A percentile compares a stretch with the other conserved stretches of the same genome.
phyloP scores from a whole-genome alignment of 2,888 invertebrate genomes.

The Xestia ashworthii region DNA sequence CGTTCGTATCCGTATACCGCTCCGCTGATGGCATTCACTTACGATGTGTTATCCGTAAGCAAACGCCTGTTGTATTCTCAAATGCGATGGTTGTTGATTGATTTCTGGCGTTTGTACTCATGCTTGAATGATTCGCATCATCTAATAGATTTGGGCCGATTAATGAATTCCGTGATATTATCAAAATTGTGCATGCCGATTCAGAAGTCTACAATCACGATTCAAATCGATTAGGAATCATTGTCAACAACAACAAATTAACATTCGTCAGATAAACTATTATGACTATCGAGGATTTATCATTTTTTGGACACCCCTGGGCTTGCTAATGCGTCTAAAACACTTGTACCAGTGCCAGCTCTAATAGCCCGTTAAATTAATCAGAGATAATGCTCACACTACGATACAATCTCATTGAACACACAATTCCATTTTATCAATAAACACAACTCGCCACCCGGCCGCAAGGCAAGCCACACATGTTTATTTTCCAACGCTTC shows the following conservation, averaged over 20 bases:
- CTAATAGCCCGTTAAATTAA: constrained; percentile 13
- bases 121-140: constrained; percentile 29
- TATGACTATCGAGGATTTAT: neutral
- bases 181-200: neutral
- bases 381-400: constrained; percentile 18
- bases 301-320: neutral
- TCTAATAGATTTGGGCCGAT: constrained; percentile 5
- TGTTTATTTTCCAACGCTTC: constrained; percentile 49
- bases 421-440: constrained; percentile 43
- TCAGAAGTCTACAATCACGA: neutral
- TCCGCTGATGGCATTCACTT: neutral
- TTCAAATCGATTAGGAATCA: neutral
- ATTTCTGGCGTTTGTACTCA: constrained; percentile 24
- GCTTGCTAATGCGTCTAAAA: neutral
- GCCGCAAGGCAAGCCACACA: constrained; percentile 49
- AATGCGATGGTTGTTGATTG: constrained; percentile 25
- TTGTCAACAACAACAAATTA: neutral
- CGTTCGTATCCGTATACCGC: neutral
- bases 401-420: constrained; percentile 29
- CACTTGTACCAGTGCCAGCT: neutral
- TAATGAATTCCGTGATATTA: neutral
- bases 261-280: neutral
- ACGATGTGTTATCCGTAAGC: constrained; percentile 10
- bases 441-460: constrained; percentile 16
- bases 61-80: neutral